Conservation (phyloP, 92 coral and sea anemone genomes). For the Parazoanthus darwini region DNA sequence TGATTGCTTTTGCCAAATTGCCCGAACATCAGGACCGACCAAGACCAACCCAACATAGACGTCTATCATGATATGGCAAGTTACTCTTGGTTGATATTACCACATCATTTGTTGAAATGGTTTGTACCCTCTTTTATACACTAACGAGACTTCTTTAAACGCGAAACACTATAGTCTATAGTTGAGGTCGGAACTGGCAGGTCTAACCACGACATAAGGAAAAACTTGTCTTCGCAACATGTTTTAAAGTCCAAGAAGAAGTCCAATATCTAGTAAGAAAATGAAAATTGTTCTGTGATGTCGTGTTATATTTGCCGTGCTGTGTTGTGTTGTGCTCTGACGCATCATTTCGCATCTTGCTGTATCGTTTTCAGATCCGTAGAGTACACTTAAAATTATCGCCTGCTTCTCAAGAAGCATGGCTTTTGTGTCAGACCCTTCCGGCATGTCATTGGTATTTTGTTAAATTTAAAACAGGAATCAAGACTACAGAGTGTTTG, state of each 20-base stretch:
- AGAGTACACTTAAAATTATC: neutral
- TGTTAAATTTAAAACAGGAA: slow-evolving; percentile 44
- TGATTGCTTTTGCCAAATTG: no score
- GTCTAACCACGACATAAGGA: slow-evolving; percentile 31
- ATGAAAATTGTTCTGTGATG: no score
- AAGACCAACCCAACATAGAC: slow-evolving; percentile 67
- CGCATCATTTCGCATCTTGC: neutral
- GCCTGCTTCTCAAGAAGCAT: neutral
- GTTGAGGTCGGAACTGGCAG: slow-evolving; percentile 52
- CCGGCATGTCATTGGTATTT: no score
- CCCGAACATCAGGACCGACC: slow-evolving; percentile 49
- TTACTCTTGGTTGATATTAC: neutral
- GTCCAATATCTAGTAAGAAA: no score
- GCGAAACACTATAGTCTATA: no score
- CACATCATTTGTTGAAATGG: no score
- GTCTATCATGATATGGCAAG: slow-evolving; percentile 72
- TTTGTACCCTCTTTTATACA: no score
- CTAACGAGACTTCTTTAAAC: no score
- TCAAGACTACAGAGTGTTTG: slow-evolving; percentile 50
- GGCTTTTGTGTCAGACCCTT: no score
- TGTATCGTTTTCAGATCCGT: neutral
- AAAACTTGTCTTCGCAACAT: slow-evolving; percentile 9
- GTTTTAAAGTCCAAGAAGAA: neutral
- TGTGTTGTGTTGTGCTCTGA: neutral
- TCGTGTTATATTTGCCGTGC: no score